Base-by-base conservation (phyloP, 2,888 invertebrate genomes). In the Drosophila heteroneura region DNA sequence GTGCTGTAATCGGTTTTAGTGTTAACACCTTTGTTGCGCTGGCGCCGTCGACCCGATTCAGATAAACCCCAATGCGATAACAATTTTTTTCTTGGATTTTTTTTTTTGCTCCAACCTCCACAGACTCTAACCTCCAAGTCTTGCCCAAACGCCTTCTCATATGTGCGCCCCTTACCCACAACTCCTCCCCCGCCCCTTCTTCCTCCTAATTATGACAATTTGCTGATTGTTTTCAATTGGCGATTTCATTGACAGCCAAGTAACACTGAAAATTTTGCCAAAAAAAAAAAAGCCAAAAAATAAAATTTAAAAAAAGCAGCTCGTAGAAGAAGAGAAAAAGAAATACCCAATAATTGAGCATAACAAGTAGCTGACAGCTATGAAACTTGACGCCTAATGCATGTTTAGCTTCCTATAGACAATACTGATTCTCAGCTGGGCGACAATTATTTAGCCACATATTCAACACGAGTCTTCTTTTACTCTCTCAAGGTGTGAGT, bases 21-120 rank as follows among this genome's bases (percentile, higher is more conserved):
- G 86, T 85, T 81, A 88, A 85, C 84, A 84, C 85, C 70, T 80
- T 73, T 84, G 84, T 83, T 73, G 75, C 62, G 79, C 79, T 73
- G 62, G 59, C 76, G 58, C 73, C 63, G 41, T 32, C 41, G 41
- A 44, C 58, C 60, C 60, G 14, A 35, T 57, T 54, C 56, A 76
- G 76, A 76, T 76, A 76, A 76, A 64, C 77, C 76, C 76, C 79
- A 66, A 61, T 74, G 53, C 41, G 51, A 59, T 47, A 52, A 41
- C 22, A 28, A 28, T 35, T 30, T 44, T 26, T 35, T 26, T 26
- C 16, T 12, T 37, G 14, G 14, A 26, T 62, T 67, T 44, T 37
- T 16, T 16, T 22, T 33, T 33, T 58, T 54, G 41, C 70, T 37
- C 66, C 77, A 73, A 73, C 74, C 73, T 77, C 68, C 68, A 68